Conservation (phyloP, 1,140 invertebrate genomes). For the Procambarus clarkii region DNA sequence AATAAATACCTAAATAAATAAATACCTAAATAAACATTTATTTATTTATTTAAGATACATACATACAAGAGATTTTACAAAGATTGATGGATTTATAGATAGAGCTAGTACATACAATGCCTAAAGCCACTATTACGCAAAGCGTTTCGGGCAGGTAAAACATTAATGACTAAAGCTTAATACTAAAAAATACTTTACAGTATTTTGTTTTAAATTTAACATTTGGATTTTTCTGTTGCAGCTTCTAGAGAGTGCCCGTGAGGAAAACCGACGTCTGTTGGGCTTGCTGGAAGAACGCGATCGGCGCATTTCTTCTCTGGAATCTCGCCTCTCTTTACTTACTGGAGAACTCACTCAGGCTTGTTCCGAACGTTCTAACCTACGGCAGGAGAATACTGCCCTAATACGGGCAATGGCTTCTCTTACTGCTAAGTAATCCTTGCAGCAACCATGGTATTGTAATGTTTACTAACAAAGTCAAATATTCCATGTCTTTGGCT, state of each 20-base stretch:
- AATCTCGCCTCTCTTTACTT: slow-evolving; percentile 75
- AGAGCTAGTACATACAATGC: too few species aligned
- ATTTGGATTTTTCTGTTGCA: slow-evolving; percentile 64
- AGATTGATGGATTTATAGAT: too few species aligned
- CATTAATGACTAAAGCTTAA: too few species aligned
- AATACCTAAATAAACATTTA: too few species aligned
- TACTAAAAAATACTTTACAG: too few species aligned
- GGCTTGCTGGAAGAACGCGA: slow-evolving; percentile 80
- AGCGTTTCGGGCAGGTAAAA: too few species aligned
- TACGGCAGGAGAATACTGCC: slow-evolving; percentile 78
- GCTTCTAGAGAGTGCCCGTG: slow-evolving; percentile 78
- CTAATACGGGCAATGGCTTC: slow-evolving; percentile 78
- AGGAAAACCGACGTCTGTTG: slow-evolving; percentile 79
- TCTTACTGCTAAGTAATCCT: slow-evolving; percentile 75
- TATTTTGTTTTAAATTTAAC: too few species aligned
- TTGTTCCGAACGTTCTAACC: slow-evolving; percentile 77
- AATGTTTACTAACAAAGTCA: background rate
- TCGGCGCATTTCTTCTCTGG: slow-evolving; percentile 78
- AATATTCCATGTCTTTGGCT: background rate
- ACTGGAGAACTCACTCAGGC: slow-evolving; percentile 77
- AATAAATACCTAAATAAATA: too few species aligned
- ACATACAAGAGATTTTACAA: too few species aligned
- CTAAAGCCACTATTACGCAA: too few species aligned
- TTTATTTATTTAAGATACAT: too few species aligned
- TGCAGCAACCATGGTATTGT: background rate